Conservation (phyloP, 1,140 invertebrate genomes). For the Drosophila ambigua region DNA sequence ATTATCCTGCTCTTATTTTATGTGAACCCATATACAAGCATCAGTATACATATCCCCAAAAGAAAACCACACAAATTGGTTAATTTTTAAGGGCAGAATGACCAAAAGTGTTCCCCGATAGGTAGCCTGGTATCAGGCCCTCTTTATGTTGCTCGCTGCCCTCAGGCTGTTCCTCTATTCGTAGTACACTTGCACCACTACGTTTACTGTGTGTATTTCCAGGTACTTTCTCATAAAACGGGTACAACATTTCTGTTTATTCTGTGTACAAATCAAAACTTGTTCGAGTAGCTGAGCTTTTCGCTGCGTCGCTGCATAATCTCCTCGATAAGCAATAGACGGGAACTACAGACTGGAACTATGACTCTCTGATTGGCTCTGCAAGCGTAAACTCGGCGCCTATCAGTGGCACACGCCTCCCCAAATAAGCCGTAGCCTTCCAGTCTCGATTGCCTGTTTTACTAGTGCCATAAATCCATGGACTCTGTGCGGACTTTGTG, state of each 20-base stretch:
- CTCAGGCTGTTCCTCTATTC: too few species aligned
- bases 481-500: constrained; percentile 12
- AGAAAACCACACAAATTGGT: too few species aligned
- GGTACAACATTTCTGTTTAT: neutral
- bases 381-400: neutral
- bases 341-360: constrained; percentile 13
- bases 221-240: too few species aligned
- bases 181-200: too few species aligned
- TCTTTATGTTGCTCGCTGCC: too few species aligned
- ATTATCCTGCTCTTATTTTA: too few species aligned
- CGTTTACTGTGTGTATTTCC: too few species aligned
- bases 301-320: neutral
- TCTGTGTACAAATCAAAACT: constrained; percentile 10
- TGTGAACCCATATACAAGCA: too few species aligned
- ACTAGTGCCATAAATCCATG: constrained; percentile 25
- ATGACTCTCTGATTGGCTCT: constrained; percentile 23
- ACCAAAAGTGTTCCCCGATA: too few species aligned
- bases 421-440: constrained; percentile 13
- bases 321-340: constrained; percentile 12
- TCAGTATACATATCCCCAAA: too few species aligned
- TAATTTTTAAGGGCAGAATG: too few species aligned
- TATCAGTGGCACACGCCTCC: constrained; percentile 42
- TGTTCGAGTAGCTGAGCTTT: constrained; percentile 10
- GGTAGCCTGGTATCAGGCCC: too few species aligned
- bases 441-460: constrained; percentile 12